Percentiles rank a stretch among this genome's conserved stretches.
These are phyloP conservation scores for Mesocricetus auratus DNA, from an alignment of 2,113 vertebrate species.

Conservation along the genomic window DNA sequence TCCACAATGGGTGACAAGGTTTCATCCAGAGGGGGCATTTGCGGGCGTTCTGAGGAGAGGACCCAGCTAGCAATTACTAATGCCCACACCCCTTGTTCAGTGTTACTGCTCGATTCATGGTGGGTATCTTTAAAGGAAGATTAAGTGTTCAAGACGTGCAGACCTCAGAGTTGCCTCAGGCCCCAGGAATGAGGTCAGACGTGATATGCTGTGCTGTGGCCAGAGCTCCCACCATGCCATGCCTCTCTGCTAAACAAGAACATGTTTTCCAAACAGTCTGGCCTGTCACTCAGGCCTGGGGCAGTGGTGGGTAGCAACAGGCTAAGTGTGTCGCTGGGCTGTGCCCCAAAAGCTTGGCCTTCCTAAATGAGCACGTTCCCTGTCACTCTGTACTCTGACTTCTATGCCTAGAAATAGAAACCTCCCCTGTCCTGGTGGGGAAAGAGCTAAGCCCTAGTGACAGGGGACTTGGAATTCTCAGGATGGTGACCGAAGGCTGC, in stretches of 20 bases:
- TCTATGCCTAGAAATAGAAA: constrained; percentile 61
- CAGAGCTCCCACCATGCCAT: neutral
- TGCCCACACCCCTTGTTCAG: neutral
- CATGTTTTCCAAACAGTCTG: constrained; percentile 64
- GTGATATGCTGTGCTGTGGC: constrained; percentile 5
- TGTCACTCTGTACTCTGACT: neutral
- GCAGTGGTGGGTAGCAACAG: constrained; percentile 42
- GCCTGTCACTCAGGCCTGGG: constrained; percentile 27
- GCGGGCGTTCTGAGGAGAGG: neutral
- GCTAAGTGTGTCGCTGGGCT: constrained; percentile 59
- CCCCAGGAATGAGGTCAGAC: constrained; percentile 66
- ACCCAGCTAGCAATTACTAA: neutral
- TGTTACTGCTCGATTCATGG: neutral
- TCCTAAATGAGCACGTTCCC: neutral
- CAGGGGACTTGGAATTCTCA: constrained; percentile 54
- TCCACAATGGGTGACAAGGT: neutral
- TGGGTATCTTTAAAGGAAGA: constrained; percentile 60
- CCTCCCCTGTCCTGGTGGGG: neutral
- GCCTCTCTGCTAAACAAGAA: constrained; percentile 62
- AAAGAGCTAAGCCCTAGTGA: constrained; percentile 65
- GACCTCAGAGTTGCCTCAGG: constrained; percentile 54
- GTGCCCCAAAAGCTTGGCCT: constrained; percentile 37
- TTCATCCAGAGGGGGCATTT: neutral
- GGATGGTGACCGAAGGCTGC: constrained; percentile 54
- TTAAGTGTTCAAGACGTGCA: constrained; percentile 10